Evolutionary conservation across 1,140 invertebrate genomes (phyloP).

Genomic region (Teleopsis dalmanni): DNA sequence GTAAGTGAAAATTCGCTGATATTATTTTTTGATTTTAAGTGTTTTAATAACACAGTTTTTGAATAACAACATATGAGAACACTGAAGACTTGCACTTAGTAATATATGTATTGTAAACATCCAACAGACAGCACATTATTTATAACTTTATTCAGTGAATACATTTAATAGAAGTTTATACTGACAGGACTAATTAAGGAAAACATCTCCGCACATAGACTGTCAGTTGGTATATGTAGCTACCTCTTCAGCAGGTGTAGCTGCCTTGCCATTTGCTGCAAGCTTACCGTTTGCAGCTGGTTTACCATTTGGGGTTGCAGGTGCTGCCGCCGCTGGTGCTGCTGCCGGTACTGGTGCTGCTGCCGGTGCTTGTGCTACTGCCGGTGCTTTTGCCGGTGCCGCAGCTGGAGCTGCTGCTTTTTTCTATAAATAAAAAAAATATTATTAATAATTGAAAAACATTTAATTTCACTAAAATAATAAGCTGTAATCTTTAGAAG

Average conservation of each 20-base stretch:
- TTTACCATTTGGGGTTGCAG: constrained; percentile 1
- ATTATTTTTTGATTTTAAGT: too few species aligned
- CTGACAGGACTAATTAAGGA: too few species aligned
- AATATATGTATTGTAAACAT: too few species aligned
- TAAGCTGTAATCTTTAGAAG: too few species aligned
- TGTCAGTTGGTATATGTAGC: too few species aligned
- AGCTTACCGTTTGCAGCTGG: constrained; percentile 2
- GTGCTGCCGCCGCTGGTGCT: constrained; percentile 5
- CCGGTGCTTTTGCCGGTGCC: constrained; percentile 12
- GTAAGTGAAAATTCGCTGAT: not conserved
- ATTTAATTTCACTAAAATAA: not conserved
- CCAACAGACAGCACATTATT: too few species aligned
- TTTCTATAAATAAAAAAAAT: constrained; percentile 11
- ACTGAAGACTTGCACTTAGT: too few species aligned
- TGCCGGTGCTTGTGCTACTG: constrained; percentile 6
- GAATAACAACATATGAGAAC: too few species aligned
- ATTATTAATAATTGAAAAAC: not conserved
- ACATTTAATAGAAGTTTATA: too few species aligned
- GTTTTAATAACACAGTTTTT: too few species aligned
- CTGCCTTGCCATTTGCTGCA: constrained; percentile 5
- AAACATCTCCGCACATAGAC: too few species aligned
- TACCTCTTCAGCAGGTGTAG: constrained; percentile 10
- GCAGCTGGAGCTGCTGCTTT: constrained; percentile 14
- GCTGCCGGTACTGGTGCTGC: constrained; percentile 2
- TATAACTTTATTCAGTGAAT: too few species aligned